Conservation (phyloP, 1,140 invertebrate species). For the Zaprionus vittiger region DNA sequence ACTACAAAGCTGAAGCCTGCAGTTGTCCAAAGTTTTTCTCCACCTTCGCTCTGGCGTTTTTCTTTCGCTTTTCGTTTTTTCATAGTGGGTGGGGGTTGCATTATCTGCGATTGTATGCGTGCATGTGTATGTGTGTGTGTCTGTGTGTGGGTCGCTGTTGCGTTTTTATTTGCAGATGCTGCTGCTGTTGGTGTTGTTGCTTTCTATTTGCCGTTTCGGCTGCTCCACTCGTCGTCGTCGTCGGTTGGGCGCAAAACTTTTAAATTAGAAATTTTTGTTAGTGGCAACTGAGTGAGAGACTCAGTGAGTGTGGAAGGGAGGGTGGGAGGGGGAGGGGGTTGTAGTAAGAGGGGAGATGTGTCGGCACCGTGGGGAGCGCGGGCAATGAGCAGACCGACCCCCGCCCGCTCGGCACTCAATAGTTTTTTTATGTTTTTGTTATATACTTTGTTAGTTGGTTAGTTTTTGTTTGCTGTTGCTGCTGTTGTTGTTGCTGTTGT, state of each 20-base stretch:
- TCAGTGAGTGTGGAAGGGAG: neutral
- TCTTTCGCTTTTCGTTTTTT: conserved; percentile 19
- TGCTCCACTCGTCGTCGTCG: conserved; percentile 56
- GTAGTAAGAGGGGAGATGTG: neutral
- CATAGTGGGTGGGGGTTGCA: conserved; percentile 72
- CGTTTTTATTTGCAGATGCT: conserved; percentile 71
- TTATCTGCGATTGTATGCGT: conserved; percentile 58
- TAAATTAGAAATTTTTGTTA: conserved; percentile 83
- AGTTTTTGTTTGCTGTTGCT: conserved; percentile 65
- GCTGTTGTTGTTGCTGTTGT: conserved; percentile 45
- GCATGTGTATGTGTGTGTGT: conserved; percentile 24
- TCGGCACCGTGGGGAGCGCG: neutral
- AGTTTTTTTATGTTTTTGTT: conserved; percentile 61
- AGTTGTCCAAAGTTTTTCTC: conserved; percentile 56
- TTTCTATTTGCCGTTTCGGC: conserved; percentile 73
- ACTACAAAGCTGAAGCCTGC: conserved; percentile 63
- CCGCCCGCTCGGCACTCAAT: conserved; percentile 61
- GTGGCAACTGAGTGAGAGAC: conserved; percentile 22
- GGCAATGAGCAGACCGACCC: conserved; percentile 42
- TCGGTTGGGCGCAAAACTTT: conserved; percentile 80
- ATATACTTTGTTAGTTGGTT: conserved; percentile 79
- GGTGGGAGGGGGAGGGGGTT: neutral
- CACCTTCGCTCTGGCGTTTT: conserved; percentile 46
- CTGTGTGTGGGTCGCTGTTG: conserved; percentile 46
- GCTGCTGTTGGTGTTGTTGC: conserved; percentile 39